Evolutionary conservation across 2,113 vertebrate species (phyloP).

Genomic region (Varanus komodoensis): DNA sequence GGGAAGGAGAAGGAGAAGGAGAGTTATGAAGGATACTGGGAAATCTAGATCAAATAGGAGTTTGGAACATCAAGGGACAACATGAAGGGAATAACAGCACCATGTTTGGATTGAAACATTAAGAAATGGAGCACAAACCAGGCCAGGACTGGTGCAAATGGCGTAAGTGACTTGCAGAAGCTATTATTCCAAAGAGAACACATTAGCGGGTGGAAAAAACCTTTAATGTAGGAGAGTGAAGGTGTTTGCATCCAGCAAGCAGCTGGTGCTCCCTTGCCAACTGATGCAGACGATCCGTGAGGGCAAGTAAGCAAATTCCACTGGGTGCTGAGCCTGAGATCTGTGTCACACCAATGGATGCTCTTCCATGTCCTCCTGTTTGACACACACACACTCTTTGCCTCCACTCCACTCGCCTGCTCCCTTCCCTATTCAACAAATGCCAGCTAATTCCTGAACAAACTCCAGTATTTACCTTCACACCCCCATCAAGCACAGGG

Average conservation of each 20-base stretch:
- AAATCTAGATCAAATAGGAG: neutral
- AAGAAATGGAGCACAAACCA: neutral
- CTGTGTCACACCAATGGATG: conserved; percentile 17
- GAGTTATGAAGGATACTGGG: neutral
- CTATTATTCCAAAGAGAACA: neutral
- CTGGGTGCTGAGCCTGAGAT: neutral
- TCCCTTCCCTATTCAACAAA: conserved; percentile 45
- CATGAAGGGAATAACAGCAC: neutral
- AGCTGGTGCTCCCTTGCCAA: neutral
- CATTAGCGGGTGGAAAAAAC: neutral
- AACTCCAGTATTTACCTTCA: conserved; percentile 41
- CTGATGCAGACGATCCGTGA: neutral
- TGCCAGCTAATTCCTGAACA: conserved; percentile 46
- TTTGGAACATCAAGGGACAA: neutral
- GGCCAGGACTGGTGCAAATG: neutral
- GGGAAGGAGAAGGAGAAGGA: neutral
- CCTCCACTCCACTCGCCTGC: conserved; percentile 32
- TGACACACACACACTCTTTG: conserved; percentile 34
- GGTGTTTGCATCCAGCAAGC: neutral
- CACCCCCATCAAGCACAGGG: conserved; percentile 13
- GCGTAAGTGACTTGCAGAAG: neutral
- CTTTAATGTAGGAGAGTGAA: neutral
- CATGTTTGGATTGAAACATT: neutral
- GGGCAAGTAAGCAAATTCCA: neutral
- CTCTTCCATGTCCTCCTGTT: conserved; percentile 26